Evolutionary conservation across 2,113 vertebrate species (phyloP).

Genomic region (Pampusana beccarii): DNA sequence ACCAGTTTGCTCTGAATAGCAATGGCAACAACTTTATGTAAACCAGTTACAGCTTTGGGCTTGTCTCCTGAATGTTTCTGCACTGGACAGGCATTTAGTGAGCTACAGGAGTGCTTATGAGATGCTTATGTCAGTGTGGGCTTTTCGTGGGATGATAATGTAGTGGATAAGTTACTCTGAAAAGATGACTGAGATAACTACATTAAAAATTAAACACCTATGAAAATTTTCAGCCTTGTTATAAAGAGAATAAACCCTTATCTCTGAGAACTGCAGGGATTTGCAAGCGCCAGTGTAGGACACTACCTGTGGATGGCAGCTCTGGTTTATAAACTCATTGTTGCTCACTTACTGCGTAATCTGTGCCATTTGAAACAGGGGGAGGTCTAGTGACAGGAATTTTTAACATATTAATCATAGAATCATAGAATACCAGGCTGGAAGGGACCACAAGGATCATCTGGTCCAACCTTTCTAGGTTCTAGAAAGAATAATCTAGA

Average conservation of each 20-base stretch:
- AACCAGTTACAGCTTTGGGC: neutral
- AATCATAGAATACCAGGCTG: too few species aligned
- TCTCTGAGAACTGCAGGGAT: neutral
- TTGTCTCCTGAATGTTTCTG: neutral
- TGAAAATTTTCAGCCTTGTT: neutral
- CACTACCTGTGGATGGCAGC: neutral
- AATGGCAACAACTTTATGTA: neutral
- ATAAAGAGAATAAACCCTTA: neutral
- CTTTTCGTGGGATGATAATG: neutral
- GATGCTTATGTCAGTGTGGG: neutral
- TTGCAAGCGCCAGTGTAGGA: neutral
- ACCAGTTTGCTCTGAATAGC: neutral
- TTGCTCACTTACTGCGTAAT: neutral
- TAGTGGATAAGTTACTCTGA: neutral
- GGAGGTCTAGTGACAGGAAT: neutral
- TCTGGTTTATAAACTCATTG: neutral
- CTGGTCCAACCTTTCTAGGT: too few species aligned
- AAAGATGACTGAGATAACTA: neutral
- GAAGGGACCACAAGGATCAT: too few species aligned
- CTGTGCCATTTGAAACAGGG: neutral
- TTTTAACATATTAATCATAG: neutral
- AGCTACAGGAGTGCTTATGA: neutral
- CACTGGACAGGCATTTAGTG: neutral
- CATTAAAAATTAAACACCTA: neutral
- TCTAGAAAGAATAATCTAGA: too few species aligned